Base-by-base conservation (phyloP, 1,140 invertebrate genomes). In the Thaumatotibia leucotreta region DNA sequence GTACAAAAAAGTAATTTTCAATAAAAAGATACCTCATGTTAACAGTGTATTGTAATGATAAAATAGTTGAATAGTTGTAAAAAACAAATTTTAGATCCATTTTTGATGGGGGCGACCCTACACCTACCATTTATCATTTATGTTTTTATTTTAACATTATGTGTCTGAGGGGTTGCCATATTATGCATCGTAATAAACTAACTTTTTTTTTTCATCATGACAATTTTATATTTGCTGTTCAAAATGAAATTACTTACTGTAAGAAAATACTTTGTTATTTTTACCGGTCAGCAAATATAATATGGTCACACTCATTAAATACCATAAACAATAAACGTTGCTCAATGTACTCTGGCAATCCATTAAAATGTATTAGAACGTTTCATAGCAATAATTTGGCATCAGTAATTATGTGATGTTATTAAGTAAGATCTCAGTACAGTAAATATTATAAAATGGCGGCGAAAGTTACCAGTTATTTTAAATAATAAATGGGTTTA, bases 11-110 rank as follows among this genome's bases (percentile, higher is more conserved):
- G 73, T 70, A 69, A 73, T 71, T 68, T 72, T 58, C 52, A 71
- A 66, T 61, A 76, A 75, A 75, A 73, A 75, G 77, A 81, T 89
- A 89, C 85, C 85, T 89, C 86, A 89, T 73, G 70, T 69, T 68
- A 73, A 82, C 82, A 87, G 84, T 86, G 85, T 88, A 86, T 82
- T 85, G 82, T 87, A 86, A 80, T 84, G 82, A 86, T 85, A 79
- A 85, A 86, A 87, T 82, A 76, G 67, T 67, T 68, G 68, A 75
- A 72, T 74, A 70, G 72, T 69, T 78, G 64, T 74, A 72, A 74
- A 73, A 65, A 65, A 24, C 64, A 68, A 71, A 67, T 65, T 73
- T 77, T 80, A 80, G 63, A 70, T 52, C 75, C 74, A 74, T 82
- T 80, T 78, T 78, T 77, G 74, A 80, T 70, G 75, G 63, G 63